A percentile compares a stretch with the other conserved stretches of the same genome.
phyloP scores from a whole-genome alignment of 2,888 invertebrate species.

The Adineta ricciae region DNA sequence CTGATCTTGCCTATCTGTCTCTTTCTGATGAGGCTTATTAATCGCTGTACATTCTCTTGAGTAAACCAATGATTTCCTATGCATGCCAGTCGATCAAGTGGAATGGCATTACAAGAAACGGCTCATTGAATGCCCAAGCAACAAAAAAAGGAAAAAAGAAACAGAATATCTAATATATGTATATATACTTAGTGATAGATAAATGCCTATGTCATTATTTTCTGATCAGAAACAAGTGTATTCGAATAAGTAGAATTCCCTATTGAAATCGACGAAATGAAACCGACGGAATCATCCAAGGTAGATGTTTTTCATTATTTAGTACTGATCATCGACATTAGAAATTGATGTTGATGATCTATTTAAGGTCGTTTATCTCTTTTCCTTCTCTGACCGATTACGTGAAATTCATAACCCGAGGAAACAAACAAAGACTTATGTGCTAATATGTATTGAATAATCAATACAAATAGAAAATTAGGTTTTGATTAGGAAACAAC shows the following conservation, averaged over 20 bases:
- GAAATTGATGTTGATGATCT: neutral
- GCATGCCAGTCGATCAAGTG: neutral
- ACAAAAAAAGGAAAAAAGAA: neutral
- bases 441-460: neutral
- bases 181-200: neutral
- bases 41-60: neutral
- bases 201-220: neutral
- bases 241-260: neutral
- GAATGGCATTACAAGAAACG: neutral
- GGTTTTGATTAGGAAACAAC: neutral
- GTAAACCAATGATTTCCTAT: neutral
- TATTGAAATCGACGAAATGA: neutral
- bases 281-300: neutral
- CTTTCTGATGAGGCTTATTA: neutral
- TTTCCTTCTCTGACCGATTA: neutral
- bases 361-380: neutral
- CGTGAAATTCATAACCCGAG: neutral
- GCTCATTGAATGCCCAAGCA: neutral
- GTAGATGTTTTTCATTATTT: neutral
- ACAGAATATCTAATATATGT: neutral
- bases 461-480: neutral
- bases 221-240: neutral
- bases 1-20: neutral
- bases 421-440: neutral
- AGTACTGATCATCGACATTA: neutral